A percentile compares a stretch with the other conserved stretches of the same genome.
These are phyloP conservation scores for Cryptotermes secundus DNA, from an alignment of 1,140 invertebrate species.

Conservation along the genomic window DNA sequence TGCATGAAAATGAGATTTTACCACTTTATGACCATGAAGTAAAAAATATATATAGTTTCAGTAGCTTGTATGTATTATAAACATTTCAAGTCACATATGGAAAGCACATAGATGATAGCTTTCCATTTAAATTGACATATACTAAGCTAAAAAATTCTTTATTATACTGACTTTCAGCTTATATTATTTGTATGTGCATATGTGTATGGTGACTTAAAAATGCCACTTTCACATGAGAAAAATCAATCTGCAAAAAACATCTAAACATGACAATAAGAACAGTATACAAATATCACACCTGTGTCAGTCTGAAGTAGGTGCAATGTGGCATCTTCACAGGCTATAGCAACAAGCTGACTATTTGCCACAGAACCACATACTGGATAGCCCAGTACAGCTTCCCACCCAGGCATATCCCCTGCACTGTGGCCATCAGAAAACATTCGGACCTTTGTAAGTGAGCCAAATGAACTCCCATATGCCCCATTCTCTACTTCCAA, in stretches of 20 bases:
- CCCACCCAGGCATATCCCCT: not conserved
- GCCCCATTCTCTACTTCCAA: conserved; percentile 37
- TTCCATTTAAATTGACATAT: too few species aligned
- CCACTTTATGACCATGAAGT: too few species aligned
- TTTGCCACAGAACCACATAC: conserved; percentile 55
- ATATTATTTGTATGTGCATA: not conserved
- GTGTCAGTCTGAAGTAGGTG: conserved; percentile 59
- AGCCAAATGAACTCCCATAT: conserved; percentile 35
- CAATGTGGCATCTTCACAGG: conserved; percentile 65
- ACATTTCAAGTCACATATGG: too few species aligned
- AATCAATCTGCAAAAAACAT: not conserved
- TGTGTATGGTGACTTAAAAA: not conserved
- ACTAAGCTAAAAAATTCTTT: not conserved
- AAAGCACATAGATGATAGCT: too few species aligned
- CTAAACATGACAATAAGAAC: not conserved
- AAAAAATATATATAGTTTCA: too few species aligned
- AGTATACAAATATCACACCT: conserved; percentile 43
- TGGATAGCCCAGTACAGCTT: conserved; percentile 46
- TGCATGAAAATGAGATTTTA: too few species aligned
- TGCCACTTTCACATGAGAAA: not conserved
- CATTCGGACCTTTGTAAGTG: conserved; percentile 37
- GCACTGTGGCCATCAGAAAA: conserved; percentile 19
- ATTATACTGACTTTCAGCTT: too few species aligned
- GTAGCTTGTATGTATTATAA: too few species aligned
- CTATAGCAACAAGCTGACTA: conserved; percentile 56